Evolutionary conservation across 2,113 vertebrate species (phyloP).

Genomic region (Entelurus aequoreus): DNA sequence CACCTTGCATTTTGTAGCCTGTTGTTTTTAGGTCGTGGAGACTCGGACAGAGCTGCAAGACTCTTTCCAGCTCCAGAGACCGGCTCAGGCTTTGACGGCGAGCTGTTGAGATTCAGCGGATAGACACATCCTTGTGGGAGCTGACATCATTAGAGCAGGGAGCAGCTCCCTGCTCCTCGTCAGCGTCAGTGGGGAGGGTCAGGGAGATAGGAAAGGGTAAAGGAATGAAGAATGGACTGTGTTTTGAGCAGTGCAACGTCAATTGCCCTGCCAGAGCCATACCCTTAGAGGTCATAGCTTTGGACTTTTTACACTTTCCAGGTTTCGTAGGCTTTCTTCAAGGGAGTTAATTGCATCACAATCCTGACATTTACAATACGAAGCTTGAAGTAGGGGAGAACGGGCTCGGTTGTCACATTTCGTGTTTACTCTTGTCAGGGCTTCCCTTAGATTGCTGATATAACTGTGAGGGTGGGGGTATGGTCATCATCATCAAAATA

Average conservation of each 20-base stretch:
- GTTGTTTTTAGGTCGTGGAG: conserved; percentile 20
- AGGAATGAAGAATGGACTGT: conserved; percentile 32
- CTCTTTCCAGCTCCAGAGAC: conserved; percentile 20
- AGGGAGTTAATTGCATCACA: conserved; percentile 54
- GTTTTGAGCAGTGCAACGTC: conserved; percentile 62
- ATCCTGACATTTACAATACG: conserved; percentile 32
- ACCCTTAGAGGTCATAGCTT: conserved; percentile 47
- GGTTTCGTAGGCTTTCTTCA: conserved; percentile 34
- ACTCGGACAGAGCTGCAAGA: conserved; percentile 14
- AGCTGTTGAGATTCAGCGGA: conserved; percentile 61
- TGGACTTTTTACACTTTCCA: conserved; percentile 54
- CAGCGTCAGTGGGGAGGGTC: conserved; percentile 27
- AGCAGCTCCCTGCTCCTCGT: conserved; percentile 49
- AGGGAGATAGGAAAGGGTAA: conserved; percentile 28
- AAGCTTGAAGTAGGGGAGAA: not conserved
- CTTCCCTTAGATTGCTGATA: too few species aligned
- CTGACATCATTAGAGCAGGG: conserved; percentile 67
- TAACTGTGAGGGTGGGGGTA: too few species aligned
- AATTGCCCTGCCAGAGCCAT: conserved; percentile 53
- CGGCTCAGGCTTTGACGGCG: conserved; percentile 42
- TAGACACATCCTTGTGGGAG: conserved; percentile 49
- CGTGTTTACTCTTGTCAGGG: too few species aligned
- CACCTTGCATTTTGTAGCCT: not conserved
- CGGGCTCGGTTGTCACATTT: too few species aligned
- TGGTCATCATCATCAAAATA: not conserved